These are phyloP conservation scores for Trematomus loennbergii DNA, from an alignment of 2,113 vertebrate genomes.

Conservation along the genomic window DNA sequence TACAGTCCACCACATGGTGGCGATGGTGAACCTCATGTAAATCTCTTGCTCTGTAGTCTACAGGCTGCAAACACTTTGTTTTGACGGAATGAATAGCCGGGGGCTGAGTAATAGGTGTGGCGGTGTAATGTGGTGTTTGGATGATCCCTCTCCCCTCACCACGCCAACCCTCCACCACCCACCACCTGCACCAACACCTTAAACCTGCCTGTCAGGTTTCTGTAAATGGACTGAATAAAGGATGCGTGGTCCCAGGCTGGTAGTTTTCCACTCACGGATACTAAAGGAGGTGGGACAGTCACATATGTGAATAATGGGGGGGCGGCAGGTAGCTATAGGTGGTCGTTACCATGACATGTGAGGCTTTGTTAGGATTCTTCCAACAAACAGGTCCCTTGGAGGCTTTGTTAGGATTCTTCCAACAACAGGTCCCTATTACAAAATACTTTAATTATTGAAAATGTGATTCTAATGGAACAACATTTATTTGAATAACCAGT, in stretches of 20 bases:
- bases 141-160: background rate
- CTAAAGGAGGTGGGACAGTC: no score
- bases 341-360: background rate
- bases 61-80: background rate
- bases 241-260: background rate
- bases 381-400: background rate
- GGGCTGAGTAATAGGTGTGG: background rate
- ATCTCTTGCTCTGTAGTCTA: background rate
- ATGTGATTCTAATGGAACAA: background rate
- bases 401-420: background rate
- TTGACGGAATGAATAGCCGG: background rate
- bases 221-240: background rate
- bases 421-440: background rate
- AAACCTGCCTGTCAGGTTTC: constrained; percentile 52
- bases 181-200: background rate
- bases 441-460: background rate
- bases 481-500: background rate
- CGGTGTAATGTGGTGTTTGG: background rate
- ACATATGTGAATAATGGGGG: background rate
- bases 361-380: no score
- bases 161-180: constrained; percentile 6
- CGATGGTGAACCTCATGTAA: background rate
- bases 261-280: constrained; percentile 26
- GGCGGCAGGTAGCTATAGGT: background rate
- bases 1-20: constrained; percentile 15